Evolutionary conservation across 1,140 invertebrate species (phyloP), one percentile per base, ranked within the genome.

Genomic region (Calosoma granatense): DNA sequence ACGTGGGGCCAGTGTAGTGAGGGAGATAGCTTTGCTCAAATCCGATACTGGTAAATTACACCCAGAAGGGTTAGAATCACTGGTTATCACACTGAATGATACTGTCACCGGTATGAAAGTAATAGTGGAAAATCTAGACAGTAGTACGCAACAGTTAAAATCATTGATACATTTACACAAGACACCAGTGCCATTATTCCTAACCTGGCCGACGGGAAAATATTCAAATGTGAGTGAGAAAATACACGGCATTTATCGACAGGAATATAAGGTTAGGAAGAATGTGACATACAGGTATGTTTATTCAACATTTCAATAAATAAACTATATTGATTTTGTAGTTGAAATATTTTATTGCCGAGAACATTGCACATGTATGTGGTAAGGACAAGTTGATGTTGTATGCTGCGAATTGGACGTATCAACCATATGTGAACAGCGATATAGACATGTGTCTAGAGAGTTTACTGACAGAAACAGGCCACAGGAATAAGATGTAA

Each of bases 351-450:
- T 63, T 59, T 51, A 59, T 72, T 51, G 56, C 67, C 21, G 67
- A 70, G 61, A 69, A 72, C 63, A 68, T 70, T 52, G 63, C 62
- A 6, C 62, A 67, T 59, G 43, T 63, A n/a, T 66, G 61, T 60
- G 64, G 53, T 56, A 63, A 66, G 43, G 55, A 63, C 56, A 66
- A 72, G 59, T 61, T 59, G 17, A 65, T 70, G 64, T 70, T 70
- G 63, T 59, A 63, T 39, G 66, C 64, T 15, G 57, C 63, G 1
- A 60, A 56, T 51, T 70, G 69, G 70, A 65, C 60, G 2, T 61
- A 67, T 59, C 68, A 70, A 43, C 43, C 60, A 53, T 51, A 64
- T 58, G 56, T 71, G 22, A 63, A 36, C 17, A 54, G 59, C 53
- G 26, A 59, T 21, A 59, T 65, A 21, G 61, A 53, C 59, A 53